Percentiles rank a stretch among this genome's conserved stretches.
Evolutionary conservation across 2,888 invertebrate genomes (phyloP).

Genomic region (Polyploca ridens): DNA sequence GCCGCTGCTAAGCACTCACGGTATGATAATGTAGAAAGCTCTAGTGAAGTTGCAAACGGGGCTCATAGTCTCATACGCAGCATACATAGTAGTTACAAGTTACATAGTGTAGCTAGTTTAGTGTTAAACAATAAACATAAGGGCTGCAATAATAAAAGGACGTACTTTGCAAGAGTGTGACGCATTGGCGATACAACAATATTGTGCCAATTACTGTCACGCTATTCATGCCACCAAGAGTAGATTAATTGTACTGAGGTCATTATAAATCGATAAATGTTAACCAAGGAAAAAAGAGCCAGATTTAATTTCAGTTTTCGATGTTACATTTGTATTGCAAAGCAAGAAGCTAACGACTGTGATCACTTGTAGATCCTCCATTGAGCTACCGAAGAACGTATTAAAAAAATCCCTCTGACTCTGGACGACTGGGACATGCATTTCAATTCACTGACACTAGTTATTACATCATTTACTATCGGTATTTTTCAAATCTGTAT

Average conservation of each 20-base stretch:
- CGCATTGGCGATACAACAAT: slow-evolving; percentile 3
- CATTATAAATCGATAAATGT: neutral
- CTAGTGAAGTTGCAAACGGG: neutral
- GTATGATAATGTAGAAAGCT: neutral
- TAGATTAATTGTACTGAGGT: neutral
- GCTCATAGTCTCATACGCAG: slow-evolving; percentile 1
- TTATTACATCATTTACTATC: no score
- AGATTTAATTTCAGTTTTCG: neutral
- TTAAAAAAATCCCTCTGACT: no score
- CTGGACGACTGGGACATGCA: neutral
- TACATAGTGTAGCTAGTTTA: neutral
- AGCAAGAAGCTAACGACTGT: neutral
- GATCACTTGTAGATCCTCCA: no score
- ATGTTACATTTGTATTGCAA: neutral
- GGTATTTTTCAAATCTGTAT: no score
- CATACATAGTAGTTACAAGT: neutral
- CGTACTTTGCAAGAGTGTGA: slow-evolving; percentile 2
- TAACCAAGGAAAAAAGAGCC: neutral
- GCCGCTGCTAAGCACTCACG: neutral
- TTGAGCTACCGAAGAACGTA: no score
- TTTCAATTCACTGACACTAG: neutral
- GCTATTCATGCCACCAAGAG: neutral
- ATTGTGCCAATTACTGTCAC: neutral
- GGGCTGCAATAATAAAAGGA: neutral
- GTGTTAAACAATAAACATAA: neutral